These are phyloP conservation scores for Petrolisthes manimaculis DNA, from an alignment of 2,888 invertebrate species.

Conservation along the genomic window DNA sequence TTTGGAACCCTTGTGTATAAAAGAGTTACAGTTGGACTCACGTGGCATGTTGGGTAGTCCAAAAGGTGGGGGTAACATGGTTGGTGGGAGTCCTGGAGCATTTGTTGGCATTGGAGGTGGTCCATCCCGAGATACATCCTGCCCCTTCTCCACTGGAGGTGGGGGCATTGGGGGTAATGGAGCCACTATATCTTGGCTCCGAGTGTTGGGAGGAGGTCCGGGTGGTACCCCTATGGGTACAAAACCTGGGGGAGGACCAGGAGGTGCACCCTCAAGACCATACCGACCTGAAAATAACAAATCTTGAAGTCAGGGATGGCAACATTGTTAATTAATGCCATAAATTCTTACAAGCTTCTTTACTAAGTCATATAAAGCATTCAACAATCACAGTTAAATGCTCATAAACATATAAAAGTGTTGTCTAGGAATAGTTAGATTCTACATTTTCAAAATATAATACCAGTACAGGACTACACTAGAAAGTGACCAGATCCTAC, in stretches of 20 bases:
- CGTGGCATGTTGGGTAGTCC: slow-evolving; percentile 64
- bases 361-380: not conserved
- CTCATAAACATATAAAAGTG: too few species aligned
- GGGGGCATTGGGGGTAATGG: slow-evolving; percentile 56
- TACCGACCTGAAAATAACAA: slow-evolving; percentile 53
- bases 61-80: slow-evolving; percentile 61
- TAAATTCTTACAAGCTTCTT: not conserved
- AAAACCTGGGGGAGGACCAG: slow-evolving; percentile 58
- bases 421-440: too few species aligned
- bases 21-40: slow-evolving; percentile 29
- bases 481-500: too few species aligned
- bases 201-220: slow-evolving; percentile 46
- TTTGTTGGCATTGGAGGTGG: slow-evolving; percentile 43
- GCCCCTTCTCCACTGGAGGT: slow-evolving; percentile 39
- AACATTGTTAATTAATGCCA: too few species aligned
- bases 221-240: slow-evolving; percentile 60
- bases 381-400: too few species aligned
- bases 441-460: too few species aligned
- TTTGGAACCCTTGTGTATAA: too few species aligned
- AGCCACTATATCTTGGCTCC: slow-evolving; percentile 45
- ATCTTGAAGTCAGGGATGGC: too few species aligned
- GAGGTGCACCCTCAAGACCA: slow-evolving; percentile 48
- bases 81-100: slow-evolving; percentile 54
- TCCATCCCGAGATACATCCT: slow-evolving; percentile 40
- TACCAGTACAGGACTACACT: too few species aligned